phyloP scores from a whole-genome alignment of 2,888 invertebrate species.

The Melieria omissa region DNA sequence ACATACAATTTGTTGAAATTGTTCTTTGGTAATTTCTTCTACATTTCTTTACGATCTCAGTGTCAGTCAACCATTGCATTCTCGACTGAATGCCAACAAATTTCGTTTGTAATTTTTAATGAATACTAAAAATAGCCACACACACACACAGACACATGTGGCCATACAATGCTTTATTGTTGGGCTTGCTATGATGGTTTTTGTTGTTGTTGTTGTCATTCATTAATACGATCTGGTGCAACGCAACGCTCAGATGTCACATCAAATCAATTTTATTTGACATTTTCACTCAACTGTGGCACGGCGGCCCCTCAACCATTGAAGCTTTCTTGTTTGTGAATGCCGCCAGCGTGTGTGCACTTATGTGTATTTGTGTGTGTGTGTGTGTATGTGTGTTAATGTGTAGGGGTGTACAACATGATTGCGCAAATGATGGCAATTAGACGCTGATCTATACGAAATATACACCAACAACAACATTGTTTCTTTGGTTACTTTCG shows the following conservation, averaged over 20 bases:
- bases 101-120: slow-evolving; percentile 4
- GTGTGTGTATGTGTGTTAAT: background rate
- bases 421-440: slow-evolving; percentile 33
- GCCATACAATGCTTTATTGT: too few species aligned
- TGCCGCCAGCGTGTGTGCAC: background rate
- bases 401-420: too few species aligned
- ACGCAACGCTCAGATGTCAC: slow-evolving; percentile 5
- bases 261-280: slow-evolving; percentile 21
- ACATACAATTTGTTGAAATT: too few species aligned
- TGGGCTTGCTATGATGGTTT: too few species aligned
- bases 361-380: background rate
- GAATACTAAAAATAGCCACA: slow-evolving; percentile 9
- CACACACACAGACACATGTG: background rate
- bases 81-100: background rate
- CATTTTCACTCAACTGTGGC: background rate
- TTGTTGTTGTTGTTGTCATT: too few species aligned
- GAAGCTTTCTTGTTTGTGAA: too few species aligned
- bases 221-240: too few species aligned
- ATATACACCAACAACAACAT: too few species aligned
- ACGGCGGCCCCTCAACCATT: too few species aligned
- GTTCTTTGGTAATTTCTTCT: too few species aligned
- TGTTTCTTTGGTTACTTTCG: background rate
- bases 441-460: slow-evolving; percentile 3
- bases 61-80: background rate
- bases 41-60: background rate